Percentiles rank a stretch among this genome's conserved stretches.
Evolutionary conservation across 2,113 vertebrate genomes (phyloP).

Genomic region (Phylloscopus trochiloides): DNA sequence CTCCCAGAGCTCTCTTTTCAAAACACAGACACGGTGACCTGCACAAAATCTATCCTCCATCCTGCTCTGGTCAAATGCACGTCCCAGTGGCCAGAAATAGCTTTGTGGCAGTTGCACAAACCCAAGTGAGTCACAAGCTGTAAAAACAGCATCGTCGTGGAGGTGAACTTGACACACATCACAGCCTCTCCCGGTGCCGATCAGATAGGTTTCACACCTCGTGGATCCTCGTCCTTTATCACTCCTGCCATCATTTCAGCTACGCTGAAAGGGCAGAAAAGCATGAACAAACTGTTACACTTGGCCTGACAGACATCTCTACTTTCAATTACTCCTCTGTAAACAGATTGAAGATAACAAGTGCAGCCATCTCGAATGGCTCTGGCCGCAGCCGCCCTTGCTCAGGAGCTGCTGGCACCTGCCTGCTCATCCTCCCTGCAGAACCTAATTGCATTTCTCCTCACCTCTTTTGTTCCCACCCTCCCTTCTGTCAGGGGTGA

Average conservation of each 20-base stretch:
- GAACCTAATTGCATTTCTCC: not conserved
- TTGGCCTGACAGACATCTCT: constrained; percentile 69
- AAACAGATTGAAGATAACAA: constrained; percentile 72
- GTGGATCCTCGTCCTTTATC: not conserved
- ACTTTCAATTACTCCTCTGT: constrained; percentile 67
- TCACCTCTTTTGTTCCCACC: not conserved
- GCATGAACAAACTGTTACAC: constrained; percentile 66
- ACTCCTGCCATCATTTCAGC: not conserved
- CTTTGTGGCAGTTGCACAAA: not conserved
- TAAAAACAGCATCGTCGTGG: not conserved
- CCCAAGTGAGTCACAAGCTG: not conserved
- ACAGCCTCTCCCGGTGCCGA: not conserved
- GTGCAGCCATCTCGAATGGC: constrained; percentile 1
- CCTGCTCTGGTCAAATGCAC: accelerated
- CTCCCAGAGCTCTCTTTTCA: not conserved
- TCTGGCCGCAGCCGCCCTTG: not conserved
- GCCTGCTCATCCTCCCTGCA: not conserved
- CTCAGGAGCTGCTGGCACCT: not conserved
- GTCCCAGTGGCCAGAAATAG: not conserved
- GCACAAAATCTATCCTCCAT: not conserved
- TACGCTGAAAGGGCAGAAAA: constrained; percentile 59
- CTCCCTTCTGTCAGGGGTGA: not conserved
- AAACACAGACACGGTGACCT: not conserved
- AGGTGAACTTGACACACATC: not conserved
- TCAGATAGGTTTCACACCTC: constrained; percentile 48